Evolutionary conservation across 2,113 vertebrate genomes (phyloP).

Genomic region (Varanus komodoensis): DNA sequence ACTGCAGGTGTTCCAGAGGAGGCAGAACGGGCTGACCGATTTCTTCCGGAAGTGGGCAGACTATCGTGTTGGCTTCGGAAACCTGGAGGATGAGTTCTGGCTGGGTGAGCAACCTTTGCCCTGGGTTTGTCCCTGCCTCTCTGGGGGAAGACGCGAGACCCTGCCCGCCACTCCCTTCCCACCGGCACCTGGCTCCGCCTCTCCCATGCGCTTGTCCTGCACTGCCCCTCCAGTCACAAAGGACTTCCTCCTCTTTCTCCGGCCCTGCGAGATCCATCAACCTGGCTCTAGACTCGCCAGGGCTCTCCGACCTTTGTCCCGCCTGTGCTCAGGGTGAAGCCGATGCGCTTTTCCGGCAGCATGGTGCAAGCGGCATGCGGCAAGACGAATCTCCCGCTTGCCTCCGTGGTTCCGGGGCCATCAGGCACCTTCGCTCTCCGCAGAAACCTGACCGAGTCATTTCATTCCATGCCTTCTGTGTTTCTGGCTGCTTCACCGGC

Average conservation of each 20-base stretch:
- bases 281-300: conserved; percentile 47
- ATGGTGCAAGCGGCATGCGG: conserved; percentile 3
- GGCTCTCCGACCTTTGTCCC: conserved; percentile 51
- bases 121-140: background rate
- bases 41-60: conserved; percentile 97
- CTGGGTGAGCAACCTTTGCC: conserved; percentile 83
- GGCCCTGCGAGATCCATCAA: conserved; percentile 31
- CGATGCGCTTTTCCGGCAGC: conserved; percentile 8
- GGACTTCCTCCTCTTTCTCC: conserved; percentile 39
- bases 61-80: conserved; percentile 93
- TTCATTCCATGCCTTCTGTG: background rate
- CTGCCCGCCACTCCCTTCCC: background rate
- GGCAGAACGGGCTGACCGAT: conserved; percentile 95
- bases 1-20: conserved; percentile 92
- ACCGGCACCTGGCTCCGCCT: background rate
- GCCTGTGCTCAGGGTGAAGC: conserved; percentile 56
- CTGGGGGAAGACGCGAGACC: background rate
- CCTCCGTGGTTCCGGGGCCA: background rate
- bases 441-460: background rate
- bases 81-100: conserved; percentile 98
- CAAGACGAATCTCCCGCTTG: background rate
- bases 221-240: conserved; percentile 16
- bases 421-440: conserved; percentile 1
- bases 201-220: background rate
- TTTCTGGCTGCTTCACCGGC: background rate